Base-by-base conservation (phyloP, 2,888 invertebrate genomes). In the Craniophora ligustri region DNA sequence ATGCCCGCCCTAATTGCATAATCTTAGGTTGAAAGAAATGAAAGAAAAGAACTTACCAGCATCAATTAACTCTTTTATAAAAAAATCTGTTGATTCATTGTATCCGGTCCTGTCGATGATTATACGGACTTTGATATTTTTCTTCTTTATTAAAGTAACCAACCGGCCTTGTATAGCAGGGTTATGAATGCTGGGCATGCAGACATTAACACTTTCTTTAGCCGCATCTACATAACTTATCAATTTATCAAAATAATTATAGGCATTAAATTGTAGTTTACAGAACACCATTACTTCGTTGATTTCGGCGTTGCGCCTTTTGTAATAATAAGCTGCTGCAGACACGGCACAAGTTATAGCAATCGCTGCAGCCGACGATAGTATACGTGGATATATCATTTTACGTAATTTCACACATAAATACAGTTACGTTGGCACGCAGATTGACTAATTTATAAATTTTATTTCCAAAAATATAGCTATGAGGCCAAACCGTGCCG, bases 261-360 rank as follows among this genome's bases (percentile, higher is more conserved):
- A 86, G 11, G 88, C 89, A 74, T 93, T 93, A 56, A 82, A 89
- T 62, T 93, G 92, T 41, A 93, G 77, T 79, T 93, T 92, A 74
- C 92, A 92, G 78, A 93, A 93, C 62, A 92, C 89, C 92, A 93
- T 92, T 50, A 93, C 92, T 84, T 93, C 92, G 71, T 93, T 92
- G 55, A 91, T 73, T 62, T 88, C 88, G 18, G 79, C 69, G 51
- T 72, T 86, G 45, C 91, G 85, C 61, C 82, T 88, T 75, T 80
- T 90, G 73, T 88, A 91, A 72, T 84, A 92, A 72, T 87, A 91
- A 28, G 90, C 91, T 36, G 91, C 92, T 30, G 89, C 91, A 46
- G 90, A 86, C 44, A 91, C 85, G 60, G 82, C 87, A 84, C 91
- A 93, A 74, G 91, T 88, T 71, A 92, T 48, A 18, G 88, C 90